Percentiles rank a stretch among this genome's conserved stretches.
These are phyloP conservation scores for Eilema griseolum DNA, from an alignment of 2,888 invertebrate species.

Conservation along the genomic window DNA sequence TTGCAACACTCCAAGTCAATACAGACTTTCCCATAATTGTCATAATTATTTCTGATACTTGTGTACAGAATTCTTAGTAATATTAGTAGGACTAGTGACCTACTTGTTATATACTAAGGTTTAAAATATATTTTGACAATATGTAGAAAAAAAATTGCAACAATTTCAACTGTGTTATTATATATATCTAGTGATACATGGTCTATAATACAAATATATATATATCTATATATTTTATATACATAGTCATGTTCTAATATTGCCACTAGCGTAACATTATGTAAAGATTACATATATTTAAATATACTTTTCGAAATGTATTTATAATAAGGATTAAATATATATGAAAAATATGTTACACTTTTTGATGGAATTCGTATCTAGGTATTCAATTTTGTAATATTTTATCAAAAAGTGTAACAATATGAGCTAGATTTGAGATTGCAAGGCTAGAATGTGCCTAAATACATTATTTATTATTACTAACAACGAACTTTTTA, in stretches of 20 bases:
- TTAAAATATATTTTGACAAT: neutral
- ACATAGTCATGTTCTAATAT: conserved; percentile 35
- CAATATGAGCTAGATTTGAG: neutral
- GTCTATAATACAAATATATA: neutral
- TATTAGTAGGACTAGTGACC: neutral
- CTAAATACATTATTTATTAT: neutral
- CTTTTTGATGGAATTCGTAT: neutral
- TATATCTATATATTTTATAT: neutral
- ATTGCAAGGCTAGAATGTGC: neutral
- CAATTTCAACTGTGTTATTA: conserved; percentile 4
- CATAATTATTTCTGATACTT: neutral
- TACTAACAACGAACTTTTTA: neutral
- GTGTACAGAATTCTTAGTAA: conserved; percentile 2
- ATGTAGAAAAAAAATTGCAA: neutral
- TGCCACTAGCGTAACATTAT: conserved; percentile 54
- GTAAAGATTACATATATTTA: conserved; percentile 32
- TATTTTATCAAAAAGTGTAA: conserved; percentile 10
- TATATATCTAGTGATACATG: neutral
- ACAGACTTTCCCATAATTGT: neutral
- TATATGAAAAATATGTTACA: conserved; percentile 2
- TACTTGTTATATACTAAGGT: neutral
- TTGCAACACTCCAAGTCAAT: neutral
- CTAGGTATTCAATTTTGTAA: conserved; percentile 11
- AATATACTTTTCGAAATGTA: conserved; percentile 31
- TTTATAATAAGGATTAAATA: conserved; percentile 21